Evolutionary conservation across 2,113 vertebrate species (phyloP).

Genomic region (Plecotus auritus): DNA sequence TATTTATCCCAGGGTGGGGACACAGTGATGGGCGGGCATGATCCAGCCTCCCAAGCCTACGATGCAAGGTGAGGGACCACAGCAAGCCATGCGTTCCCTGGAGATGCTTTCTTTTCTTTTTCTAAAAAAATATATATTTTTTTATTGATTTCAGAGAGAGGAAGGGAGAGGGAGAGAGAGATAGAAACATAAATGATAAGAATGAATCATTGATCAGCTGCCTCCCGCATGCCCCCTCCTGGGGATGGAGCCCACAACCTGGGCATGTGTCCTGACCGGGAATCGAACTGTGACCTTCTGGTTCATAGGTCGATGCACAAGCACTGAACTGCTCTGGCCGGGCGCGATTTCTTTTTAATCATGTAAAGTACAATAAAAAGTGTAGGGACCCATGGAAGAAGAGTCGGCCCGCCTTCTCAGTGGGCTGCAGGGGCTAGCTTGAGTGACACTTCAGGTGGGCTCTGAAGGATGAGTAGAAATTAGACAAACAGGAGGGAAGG

Average conservation of each 20-base stretch:
- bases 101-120: not conserved
- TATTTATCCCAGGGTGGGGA: not conserved
- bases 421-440: not conserved
- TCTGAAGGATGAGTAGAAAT: not conserved
- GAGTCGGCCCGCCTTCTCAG: not conserved
- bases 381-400: not conserved
- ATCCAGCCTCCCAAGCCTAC: not conserved
- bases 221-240: no score
- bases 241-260: no score
- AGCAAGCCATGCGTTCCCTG: not conserved
- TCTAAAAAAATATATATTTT: no score
- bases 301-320: no score
- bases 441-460: not conserved
- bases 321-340: no score
- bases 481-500: not conserved
- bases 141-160: no score
- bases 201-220: no score
- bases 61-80: fast-evolving
- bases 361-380: not conserved
- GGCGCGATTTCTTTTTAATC: not conserved
- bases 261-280: no score
- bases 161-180: no score
- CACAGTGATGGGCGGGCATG: no score
- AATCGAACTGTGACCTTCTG: no score
- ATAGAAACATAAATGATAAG: no score